Base-by-base conservation (phyloP, 2,797 vertebrate genomes). In the Bradypodion ventrale region DNA sequence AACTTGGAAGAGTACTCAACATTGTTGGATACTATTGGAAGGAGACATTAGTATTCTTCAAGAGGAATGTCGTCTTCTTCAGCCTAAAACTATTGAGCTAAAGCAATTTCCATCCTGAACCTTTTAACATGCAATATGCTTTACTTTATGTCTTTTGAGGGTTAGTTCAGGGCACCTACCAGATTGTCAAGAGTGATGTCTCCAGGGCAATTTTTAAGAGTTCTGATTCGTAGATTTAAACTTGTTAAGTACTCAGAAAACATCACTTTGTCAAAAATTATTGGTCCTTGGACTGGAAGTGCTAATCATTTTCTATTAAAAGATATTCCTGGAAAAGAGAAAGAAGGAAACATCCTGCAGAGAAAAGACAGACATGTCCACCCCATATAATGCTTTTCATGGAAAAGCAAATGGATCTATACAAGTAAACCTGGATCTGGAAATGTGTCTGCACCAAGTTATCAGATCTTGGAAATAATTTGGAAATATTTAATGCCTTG, bases 171-270 rank as follows among this genome's bases (percentile, higher is more conserved):
- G 49, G 83, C 65, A 87, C 60, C 73, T 70, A 3, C 62, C 80
- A 80, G 44, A 49, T 59, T 83, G 70, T 82, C 59, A 75, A 52
- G 40, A 87, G 66, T 52, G 42, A 72, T 69, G 63, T 59, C 86
- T 78, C 63, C 16, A 42, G 76, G 32, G 66, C 19, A 78, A 65
- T 49, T 44, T 84, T 76, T 35, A 19, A 63, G 72, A 69, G 69
- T 78, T 93, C 75, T 35, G 75, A 80, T 88, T 86, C 27, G 29
- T 46, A 82, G 88, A 75, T 49, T 70, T 29, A 82, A 85, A 79
- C 69, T 16, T 52, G 16, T 19, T 21, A 78, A 87, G 72, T 68
- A 52, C 59, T 82, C 82, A 75, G 52, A 35, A 87, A 52, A 21
- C 70, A 68, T 40, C 60, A 16, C 83, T 85, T 82, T 80, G 75